Evolutionary conservation across 2,888 invertebrate genomes (phyloP).

Genomic region (Drosophila diplacantha): DNA sequence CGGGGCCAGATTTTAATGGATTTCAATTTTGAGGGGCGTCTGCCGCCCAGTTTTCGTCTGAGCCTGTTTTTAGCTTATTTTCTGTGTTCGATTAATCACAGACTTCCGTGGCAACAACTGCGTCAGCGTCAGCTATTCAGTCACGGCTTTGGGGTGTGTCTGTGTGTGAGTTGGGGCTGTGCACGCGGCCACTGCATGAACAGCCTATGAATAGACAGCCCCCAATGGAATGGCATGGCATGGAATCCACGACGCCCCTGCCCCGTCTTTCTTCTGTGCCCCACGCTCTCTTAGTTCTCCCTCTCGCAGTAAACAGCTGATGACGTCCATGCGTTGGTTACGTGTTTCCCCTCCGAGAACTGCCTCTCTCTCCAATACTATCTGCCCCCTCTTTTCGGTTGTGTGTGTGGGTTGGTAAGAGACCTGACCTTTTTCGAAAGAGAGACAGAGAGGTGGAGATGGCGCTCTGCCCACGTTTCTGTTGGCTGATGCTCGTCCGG

Average conservation of each 20-base stretch:
- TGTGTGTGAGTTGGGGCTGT: conserved; percentile 43
- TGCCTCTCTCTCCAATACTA: not conserved
- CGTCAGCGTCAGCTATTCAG: conserved; percentile 63
- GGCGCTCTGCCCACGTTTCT: conserved; percentile 51
- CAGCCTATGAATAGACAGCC: conserved; percentile 68
- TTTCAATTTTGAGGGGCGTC: conserved; percentile 34
- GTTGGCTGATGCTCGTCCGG: conserved; percentile 48
- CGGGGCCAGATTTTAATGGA: conserved; percentile 25
- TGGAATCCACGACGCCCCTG: conserved; percentile 30
- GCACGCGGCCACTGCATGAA: conserved; percentile 66
- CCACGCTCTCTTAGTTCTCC: not conserved
- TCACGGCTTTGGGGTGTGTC: conserved; percentile 64
- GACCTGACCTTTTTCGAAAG: conserved; percentile 60
- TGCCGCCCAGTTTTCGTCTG: conserved; percentile 24
- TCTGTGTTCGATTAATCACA: conserved; percentile 59
- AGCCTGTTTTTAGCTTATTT: conserved; percentile 46
- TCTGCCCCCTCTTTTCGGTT: conserved; percentile 7
- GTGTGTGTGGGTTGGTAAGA: conserved; percentile 19
- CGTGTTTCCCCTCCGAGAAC: conserved; percentile 44
- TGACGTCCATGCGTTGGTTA: conserved; percentile 68
- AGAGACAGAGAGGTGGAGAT: conserved; percentile 11
- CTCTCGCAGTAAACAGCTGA: conserved; percentile 58
- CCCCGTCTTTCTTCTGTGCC: conserved; percentile 5
- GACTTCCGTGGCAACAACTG: conserved; percentile 71
- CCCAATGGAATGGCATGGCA: conserved; percentile 52